Base-by-base conservation (phyloP, 2,888 invertebrate genomes). In the Idaea dimidiata region DNA sequence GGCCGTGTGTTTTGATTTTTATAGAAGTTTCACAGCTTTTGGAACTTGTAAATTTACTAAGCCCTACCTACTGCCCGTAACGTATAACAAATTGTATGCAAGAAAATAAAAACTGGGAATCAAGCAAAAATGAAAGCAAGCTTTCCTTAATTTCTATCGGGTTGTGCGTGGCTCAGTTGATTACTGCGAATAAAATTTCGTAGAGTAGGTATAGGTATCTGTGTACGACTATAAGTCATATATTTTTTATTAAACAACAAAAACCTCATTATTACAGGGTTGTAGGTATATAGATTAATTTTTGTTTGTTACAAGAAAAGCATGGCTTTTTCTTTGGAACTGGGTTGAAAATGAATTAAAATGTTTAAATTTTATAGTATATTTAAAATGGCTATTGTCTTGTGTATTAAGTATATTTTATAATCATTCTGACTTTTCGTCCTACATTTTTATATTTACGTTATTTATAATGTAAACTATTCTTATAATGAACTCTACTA, bases 221-320 rank as follows among this genome's bases (percentile, higher is more conserved):
- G n/a, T 24, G 43, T 43, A 10, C 7, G 14, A 43, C 31, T 64
- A 64, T 57, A 57, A 63, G 65, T 60, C 10, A 18, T 62, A 57
- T 56, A 43, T 33, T 59, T 59, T n/a, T 62, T 59, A 59, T 17
- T 10, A 60, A 59, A 70, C 65, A 54, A 65, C 68, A 65, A 62
- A 66, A 78, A 82, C 82, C 82, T 84, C 86, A 80, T 70, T 74
- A 74, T 74, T 79, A 87, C 88, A 88, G 88, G 88, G 88, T 87
- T 81, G 72, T 86, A 88, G 83, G 77, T 86, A 87, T 82, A n/a
- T n/a, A n/a, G n/a, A 77, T 76, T 66, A 74, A 78, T 60, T 63
- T 64, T 43, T 32, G 56, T 69, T 67, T 62, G 6, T 55, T 7
- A 56, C 18, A 58, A 16, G 24, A 24, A 43, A 43, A 43, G 43